Conservation (phyloP, 2,113 vertebrate species). For the Myrmecophaga tridactyla region DNA sequence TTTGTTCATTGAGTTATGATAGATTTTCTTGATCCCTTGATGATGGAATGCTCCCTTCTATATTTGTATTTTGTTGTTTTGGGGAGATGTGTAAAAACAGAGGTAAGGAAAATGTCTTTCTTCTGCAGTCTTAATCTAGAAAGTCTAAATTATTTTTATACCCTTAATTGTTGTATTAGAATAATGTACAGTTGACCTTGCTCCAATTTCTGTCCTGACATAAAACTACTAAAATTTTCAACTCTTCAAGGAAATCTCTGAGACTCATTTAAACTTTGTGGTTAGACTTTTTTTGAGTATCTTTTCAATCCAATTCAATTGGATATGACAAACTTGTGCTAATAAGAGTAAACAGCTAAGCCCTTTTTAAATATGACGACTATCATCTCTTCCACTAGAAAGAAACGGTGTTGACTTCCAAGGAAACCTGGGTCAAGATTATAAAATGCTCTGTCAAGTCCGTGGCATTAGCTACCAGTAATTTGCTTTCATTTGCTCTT, state of each 20-base stretch:
- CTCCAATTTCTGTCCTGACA: slow-evolving; percentile 18
- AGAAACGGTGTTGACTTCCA: neutral
- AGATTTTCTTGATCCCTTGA: neutral
- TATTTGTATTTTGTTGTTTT: neutral
- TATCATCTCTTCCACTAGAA: neutral
- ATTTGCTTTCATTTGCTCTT: neutral
- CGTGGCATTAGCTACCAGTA: neutral
- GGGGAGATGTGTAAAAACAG: neutral
- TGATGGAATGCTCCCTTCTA: neutral
- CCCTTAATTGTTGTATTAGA: neutral
- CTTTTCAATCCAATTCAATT: neutral
- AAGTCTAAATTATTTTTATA: neutral
- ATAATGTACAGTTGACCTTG: neutral
- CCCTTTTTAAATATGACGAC: neutral
- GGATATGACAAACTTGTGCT: neutral
- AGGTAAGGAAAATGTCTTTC: neutral
- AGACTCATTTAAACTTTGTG: slow-evolving; percentile 30
- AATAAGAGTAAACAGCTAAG: neutral
- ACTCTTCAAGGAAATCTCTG: neutral
- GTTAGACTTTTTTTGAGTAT: neutral
- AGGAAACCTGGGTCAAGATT: neutral
- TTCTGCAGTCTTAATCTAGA: neutral
- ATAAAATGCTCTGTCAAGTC: neutral
- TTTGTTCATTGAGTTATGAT: neutral
- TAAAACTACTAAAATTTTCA: slow-evolving; percentile 16